phyloP scores from a whole-genome alignment of 2,888 invertebrate genomes.

The Sesamia inferens region DNA sequence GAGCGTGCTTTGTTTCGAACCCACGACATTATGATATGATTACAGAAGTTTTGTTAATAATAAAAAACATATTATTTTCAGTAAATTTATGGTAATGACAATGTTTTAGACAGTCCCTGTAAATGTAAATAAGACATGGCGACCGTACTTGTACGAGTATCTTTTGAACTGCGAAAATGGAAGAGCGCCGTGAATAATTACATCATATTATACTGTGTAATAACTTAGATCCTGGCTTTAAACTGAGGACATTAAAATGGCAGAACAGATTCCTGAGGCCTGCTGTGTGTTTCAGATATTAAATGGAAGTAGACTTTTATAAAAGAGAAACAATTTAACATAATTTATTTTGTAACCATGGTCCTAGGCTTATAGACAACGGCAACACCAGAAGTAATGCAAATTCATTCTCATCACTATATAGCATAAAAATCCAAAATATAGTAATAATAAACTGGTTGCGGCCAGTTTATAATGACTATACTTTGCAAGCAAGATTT shows the following conservation, averaged over 20 bases:
- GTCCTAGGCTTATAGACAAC: too few species aligned
- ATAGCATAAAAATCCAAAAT: too few species aligned
- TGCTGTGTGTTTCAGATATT: background rate
- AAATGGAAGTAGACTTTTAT: background rate
- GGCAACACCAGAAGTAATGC: too few species aligned
- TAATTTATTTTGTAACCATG: too few species aligned
- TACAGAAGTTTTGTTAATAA: background rate
- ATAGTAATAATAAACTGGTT: too few species aligned
- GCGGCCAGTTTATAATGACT: too few species aligned
- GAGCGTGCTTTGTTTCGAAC: background rate
- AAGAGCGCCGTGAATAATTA: conserved; percentile 21
- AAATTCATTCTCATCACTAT: too few species aligned
- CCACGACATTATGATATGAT: background rate
- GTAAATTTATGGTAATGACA: background rate
- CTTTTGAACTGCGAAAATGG: conserved; percentile 5
- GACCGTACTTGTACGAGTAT: conserved; percentile 14
- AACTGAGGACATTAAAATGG: background rate
- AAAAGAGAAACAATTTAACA: background rate
- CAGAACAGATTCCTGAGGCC: background rate
- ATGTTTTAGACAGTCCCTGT: conserved; percentile 16
- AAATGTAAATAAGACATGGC: conserved; percentile 14
- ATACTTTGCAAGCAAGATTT: too few species aligned
- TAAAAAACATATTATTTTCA: conserved; percentile 1
- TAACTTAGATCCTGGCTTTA: conserved; percentile 17
- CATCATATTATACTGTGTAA: conserved; percentile 7